Base-by-base conservation (phyloP, 2,797 vertebrate genomes). In the Microctenopoma steveboyesi region DNA sequence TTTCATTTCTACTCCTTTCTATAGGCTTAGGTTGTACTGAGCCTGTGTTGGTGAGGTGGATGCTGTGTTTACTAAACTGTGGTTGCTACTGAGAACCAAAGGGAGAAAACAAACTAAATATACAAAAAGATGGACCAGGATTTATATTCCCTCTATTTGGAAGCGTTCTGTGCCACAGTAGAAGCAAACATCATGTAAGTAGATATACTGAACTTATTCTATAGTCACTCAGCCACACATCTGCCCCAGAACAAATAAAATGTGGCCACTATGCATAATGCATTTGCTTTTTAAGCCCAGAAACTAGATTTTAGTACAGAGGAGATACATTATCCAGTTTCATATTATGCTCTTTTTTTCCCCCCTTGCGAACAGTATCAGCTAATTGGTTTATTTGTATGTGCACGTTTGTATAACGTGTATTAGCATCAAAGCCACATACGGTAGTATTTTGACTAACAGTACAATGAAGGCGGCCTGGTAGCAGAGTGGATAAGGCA, bases 131-230 rank as follows among this genome's bases (percentile, higher is more conserved):
- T n/a, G 14, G 48, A 64, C 42, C 27, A 39, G 72, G 45, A 82
- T 59, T 37, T 40, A 73, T 59, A 80, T 64, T 47, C 56, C 54
- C 50, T 67, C 22, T 67, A 46, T 72, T 64, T 61, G 62, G 71
- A 79, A 51, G 56, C 52, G 59, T 60, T 69, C 56, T 58, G 49
- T 64, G 49, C 54, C 59, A 46, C 64, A 54, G 56, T 54, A 64
- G 52, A 83, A 57, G 25, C 55, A 66, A 30, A 56, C 46, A 55
- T 47, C 50, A 66, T 59, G 87, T 88, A 85, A 89, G 85, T 86
- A 72, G 57, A 86, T 59, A 64, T 66, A 45, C 51, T 59, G 65
- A 64, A 45, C 51, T 73, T 47, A 49, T 50, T 27, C 42, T 39
- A 27, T 40, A 42, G 42, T 60, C 49, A 39, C 39, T 53, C 3